Conservation (phyloP, 2,888 invertebrate species). For the Heteropelma amictum region DNA sequence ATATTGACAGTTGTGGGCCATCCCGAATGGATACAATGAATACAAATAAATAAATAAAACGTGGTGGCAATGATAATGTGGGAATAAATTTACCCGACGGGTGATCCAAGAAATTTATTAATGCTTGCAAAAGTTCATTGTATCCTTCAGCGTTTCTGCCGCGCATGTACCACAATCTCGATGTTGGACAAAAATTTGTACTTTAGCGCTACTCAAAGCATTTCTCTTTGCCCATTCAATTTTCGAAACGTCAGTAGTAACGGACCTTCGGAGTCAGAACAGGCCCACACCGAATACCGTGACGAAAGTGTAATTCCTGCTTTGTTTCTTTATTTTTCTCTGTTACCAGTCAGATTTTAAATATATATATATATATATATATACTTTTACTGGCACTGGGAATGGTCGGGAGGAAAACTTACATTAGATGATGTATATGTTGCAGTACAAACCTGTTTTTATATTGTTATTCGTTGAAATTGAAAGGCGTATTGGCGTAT, state of each 20-base stretch:
- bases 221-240: slow-evolving; percentile 40
- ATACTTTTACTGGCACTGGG: no score
- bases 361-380: no score
- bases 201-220: slow-evolving; percentile 9
- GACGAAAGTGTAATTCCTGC: slow-evolving; percentile 66
- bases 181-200: not conserved
- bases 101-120: slow-evolving; percentile 54
- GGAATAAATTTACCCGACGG: slow-evolving; percentile 47
- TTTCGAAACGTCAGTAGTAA: slow-evolving; percentile 47
- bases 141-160: slow-evolving; percentile 36
- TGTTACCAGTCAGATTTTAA: no score
- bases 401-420: no score
- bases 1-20: slow-evolving; percentile 59
- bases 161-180: slow-evolving; percentile 4
- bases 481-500: no score
- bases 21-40: slow-evolving; percentile 16
- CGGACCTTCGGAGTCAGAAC: slow-evolving; percentile 49
- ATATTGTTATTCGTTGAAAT: no score
- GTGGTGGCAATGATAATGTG: slow-evolving; percentile 30
- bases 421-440: no score
- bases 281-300: slow-evolving; percentile 39
- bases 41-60: slow-evolving; percentile 51
- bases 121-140: slow-evolving; percentile 51
- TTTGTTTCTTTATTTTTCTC: slow-evolving; percentile 4
- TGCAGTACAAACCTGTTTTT: no score